A percentile compares a stretch with the other conserved stretches of the same genome.
phyloP scores from a whole-genome alignment of 2,113 vertebrate species.

The Antechinus flavipes region DNA sequence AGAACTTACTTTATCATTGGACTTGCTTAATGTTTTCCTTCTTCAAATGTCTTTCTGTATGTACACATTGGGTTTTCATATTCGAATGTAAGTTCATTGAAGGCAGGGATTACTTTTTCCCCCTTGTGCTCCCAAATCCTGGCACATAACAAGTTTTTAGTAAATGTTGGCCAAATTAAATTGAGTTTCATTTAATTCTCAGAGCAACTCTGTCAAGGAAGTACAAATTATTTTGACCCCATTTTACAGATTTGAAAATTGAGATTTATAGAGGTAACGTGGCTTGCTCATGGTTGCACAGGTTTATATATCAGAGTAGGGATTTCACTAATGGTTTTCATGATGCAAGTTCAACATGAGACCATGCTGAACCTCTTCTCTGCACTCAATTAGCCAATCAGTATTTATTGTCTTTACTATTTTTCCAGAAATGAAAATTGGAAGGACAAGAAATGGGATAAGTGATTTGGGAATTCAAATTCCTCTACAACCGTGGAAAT shows the following conservation, averaged over 20 bases:
- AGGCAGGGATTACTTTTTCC: background rate
- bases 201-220: background rate
- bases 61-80: background rate
- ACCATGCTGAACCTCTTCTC: background rate
- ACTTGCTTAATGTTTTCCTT: background rate
- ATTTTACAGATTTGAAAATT: background rate
- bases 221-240: background rate
- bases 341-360: background rate
- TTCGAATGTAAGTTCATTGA: background rate
- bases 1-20: background rate
- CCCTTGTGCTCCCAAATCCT: background rate
- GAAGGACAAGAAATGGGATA: background rate
- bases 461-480: background rate
- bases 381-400: background rate
- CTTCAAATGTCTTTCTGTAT: background rate
- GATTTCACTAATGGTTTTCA: background rate
- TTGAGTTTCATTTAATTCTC: background rate
- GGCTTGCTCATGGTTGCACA: background rate
- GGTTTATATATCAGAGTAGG: background rate
- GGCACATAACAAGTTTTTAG: background rate
- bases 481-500: background rate
- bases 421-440: background rate
- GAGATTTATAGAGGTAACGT: background rate
- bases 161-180: background rate
- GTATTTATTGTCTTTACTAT: background rate